Conservation (phyloP, 2,888 invertebrate species). For the Physocephala rufipes region DNA sequence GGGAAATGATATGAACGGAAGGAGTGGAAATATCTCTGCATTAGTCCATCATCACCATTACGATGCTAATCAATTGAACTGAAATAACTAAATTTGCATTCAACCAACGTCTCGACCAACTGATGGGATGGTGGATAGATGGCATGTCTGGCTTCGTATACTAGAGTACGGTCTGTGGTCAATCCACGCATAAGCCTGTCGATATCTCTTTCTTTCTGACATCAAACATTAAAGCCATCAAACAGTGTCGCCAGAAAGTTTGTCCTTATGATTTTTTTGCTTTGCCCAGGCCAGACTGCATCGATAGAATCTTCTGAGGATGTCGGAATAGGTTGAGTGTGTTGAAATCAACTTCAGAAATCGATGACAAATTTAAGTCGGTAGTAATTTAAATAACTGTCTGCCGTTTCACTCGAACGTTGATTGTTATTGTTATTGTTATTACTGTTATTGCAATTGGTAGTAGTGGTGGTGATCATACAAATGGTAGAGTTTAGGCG, state of each 20-base stretch:
- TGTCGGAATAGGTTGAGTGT: too few relatives aligned
- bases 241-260: slow-evolving; percentile 17
- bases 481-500: too few relatives aligned
- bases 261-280: slow-evolving; percentile 25
- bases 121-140: too few relatives aligned
- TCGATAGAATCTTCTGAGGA: too few relatives aligned
- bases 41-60: neutral
- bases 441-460: too few relatives aligned
- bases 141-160: too few relatives aligned
- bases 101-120: neutral
- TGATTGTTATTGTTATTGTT: too few relatives aligned
- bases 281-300: neutral
- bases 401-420: slow-evolving; percentile 22
- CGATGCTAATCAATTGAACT: slow-evolving; percentile 26
- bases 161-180: too few relatives aligned
- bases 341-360: neutral
- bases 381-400: slow-evolving; percentile 15
- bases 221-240: neutral
- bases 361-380: slow-evolving; percentile 20
- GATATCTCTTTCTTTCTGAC: neutral
- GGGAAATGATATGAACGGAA: too few relatives aligned
- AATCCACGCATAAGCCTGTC: too few relatives aligned
- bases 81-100: slow-evolving; percentile 8
- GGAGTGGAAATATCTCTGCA: too few relatives aligned
- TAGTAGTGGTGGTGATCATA: too few relatives aligned